Evolutionary conservation across 2,797 vertebrate genomes (phyloP), one percentile per base, ranked within the genome.

Genomic region (Sebastes hopkinsi): DNA sequence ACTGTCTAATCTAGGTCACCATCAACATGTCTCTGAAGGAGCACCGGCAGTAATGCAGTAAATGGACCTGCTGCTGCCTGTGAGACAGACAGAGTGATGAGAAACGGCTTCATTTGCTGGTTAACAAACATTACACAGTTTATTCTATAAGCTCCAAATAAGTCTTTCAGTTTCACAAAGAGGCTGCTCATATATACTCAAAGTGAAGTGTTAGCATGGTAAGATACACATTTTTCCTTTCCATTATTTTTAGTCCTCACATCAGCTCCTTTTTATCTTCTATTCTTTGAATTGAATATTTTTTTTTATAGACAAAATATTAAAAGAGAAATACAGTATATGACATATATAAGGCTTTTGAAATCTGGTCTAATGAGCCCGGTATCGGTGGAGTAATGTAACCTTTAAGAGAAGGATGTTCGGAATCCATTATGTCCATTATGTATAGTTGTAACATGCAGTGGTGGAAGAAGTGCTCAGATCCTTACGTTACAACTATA

Each of bases 231-330:
- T 27, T 27, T 27, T 8, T 55, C 10, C 20, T 34, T 13, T 32
- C 12, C 12, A 23, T 54, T 62, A 56, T 69, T 79, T 27, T 27
- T 27, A 27, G 27, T 27, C 27, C 27, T 75, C 36, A 42, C 56
- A 5, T 1, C 34, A 66, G 42, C 9, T 10, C 6, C 69, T 58
- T 61, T 6, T 38, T 16, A 64, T 68, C 22, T 68, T 0, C 42
- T 46, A 18, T 46, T 18, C 3, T 25, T 42, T 0, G 14, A 42
- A 42, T 42, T 16, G 14, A 42, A 42, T 1, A 0, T 0, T 6
- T 7, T 42, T 42, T 42, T 42, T 42, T 16, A 5, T 42, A 1
- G 14, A 42, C 38, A 42, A 42, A 42, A 42, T 42, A 42, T 16
- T 16, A 42, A 42, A 42, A 42, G 38, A 42, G 14, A 42, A 42